These are phyloP conservation scores for Leucoraja erinaceus DNA, from an alignment of 2,113 vertebrate species.

Conservation along the genomic window DNA sequence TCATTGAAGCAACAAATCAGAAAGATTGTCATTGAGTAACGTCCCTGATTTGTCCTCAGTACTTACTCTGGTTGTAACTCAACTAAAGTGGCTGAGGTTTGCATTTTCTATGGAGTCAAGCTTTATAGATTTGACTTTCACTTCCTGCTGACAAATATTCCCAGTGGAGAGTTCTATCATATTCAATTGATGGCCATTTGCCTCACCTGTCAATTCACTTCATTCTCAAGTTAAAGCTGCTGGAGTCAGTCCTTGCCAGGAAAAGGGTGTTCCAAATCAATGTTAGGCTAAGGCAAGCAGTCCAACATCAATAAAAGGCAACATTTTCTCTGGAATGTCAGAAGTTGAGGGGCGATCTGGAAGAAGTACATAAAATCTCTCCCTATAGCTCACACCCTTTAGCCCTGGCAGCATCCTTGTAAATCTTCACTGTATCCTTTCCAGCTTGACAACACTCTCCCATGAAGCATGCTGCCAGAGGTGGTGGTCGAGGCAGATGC, in stretches of 20 bases:
- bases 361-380: too few species aligned
- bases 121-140: background rate
- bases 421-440: too few species aligned
- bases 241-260: background rate
- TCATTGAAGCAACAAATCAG: constrained; percentile 30
- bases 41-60: background rate
- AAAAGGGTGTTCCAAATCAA: background rate
- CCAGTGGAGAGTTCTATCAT: background rate
- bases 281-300: background rate
- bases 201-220: background rate
- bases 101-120: background rate
- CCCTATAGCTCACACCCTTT: too few species aligned
- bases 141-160: background rate
- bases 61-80: too few species aligned
- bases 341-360: too few species aligned
- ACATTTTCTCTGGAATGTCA: too few species aligned
- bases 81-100: background rate
- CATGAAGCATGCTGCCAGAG: too few species aligned
- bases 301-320: background rate
- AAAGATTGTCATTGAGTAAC: background rate
- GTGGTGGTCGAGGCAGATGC: too few species aligned
- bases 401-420: too few species aligned
- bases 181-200: background rate
- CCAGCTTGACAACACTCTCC: too few species aligned
- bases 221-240: background rate